Conservation (phyloP, 2,797 vertebrate genomes). For the Hydrocynus forskahlii region DNA sequence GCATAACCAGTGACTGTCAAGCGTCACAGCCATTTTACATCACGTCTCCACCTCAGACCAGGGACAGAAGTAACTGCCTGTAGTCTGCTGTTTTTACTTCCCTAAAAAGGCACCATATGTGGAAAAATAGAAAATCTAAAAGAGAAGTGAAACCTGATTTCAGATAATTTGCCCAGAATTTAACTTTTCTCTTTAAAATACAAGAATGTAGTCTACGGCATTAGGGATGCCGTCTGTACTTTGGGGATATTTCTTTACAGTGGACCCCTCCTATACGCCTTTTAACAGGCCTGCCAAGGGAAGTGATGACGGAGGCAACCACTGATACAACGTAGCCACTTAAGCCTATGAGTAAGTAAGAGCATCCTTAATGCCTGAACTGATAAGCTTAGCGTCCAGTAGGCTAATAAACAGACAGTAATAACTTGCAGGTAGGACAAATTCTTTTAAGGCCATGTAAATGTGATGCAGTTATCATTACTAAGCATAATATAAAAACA, state of each 20-base stretch:
- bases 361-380: neutral
- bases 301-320: neutral
- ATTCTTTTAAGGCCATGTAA: neutral
- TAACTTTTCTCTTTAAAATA: neutral
- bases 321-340: neutral
- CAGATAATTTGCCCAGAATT: neutral
- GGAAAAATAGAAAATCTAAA: neutral
- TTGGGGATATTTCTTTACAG: neutral
- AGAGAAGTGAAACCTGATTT: neutral
- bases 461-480: neutral
- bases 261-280: conserved; percentile 20
- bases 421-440: no score
- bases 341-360: neutral
- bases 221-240: no score
- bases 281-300: conserved; percentile 27
- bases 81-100: neutral
- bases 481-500: neutral
- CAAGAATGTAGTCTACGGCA: no score
- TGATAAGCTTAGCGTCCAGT: neutral
- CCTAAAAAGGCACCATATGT: neutral
- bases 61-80: neutral
- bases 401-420: neutral
- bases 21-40: neutral
- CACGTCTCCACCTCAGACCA: neutral
- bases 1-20: neutral